Conservation (phyloP, 2,797 vertebrate genomes). For the Clarias platycephalus region DNA sequence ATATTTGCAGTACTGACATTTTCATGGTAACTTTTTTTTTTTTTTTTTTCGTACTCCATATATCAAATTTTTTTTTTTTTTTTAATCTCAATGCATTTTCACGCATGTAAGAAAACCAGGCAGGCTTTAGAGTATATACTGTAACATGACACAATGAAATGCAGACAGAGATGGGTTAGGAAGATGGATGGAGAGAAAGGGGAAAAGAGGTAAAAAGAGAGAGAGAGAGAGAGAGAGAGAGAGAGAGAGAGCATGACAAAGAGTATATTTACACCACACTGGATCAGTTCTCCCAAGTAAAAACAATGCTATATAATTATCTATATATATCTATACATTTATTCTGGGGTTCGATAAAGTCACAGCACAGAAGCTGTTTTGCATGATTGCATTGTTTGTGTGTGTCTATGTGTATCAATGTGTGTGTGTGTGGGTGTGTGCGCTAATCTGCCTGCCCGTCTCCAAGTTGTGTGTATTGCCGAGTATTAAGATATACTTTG, state of each 20-base stretch:
- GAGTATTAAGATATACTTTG: conserved; percentile 7
- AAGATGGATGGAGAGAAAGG: conserved; percentile 33
- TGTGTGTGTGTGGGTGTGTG: background rate
- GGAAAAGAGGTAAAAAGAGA: conserved; percentile 44
- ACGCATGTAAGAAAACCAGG: conserved; percentile 79
- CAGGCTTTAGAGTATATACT: conserved; percentile 76
- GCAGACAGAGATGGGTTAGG: conserved; percentile 53
- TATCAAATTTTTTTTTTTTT: conserved; percentile 59
- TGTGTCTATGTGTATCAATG: conserved; percentile 40
- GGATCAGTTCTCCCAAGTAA: conserved; percentile 74
- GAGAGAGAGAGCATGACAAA: conserved; percentile 42
- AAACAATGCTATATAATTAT: conserved; percentile 81
- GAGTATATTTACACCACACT: conserved; percentile 80
- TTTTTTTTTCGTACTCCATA: conserved; percentile 57
- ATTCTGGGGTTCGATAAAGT: conserved; percentile 69
- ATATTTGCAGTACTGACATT: conserved; percentile 75
- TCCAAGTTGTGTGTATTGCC: conserved; percentile 1
- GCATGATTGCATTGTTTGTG: conserved; percentile 58
- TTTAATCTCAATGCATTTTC: conserved; percentile 70
- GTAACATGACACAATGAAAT: conserved; percentile 69
- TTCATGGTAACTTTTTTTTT: conserved; percentile 60
- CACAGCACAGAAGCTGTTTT: conserved; percentile 63
- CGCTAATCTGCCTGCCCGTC: background rate
- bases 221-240: conserved; percentile 25
- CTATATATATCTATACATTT: conserved; percentile 76